Percentiles rank a stretch among this genome's conserved stretches.
phyloP scores from a whole-genome alignment of 2,888 invertebrate species.

The Drosophila borealis region DNA sequence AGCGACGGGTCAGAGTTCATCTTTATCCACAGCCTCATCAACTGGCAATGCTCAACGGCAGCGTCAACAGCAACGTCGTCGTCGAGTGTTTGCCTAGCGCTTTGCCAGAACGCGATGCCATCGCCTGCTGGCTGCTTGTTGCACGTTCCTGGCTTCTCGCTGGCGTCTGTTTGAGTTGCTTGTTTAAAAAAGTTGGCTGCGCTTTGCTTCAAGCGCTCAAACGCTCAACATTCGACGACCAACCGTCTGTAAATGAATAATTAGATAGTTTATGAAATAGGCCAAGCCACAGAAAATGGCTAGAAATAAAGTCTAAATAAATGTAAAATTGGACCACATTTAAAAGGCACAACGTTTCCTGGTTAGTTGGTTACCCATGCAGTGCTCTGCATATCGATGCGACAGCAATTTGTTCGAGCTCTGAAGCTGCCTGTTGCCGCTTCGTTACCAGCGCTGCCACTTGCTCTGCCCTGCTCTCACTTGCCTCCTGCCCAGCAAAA shows the following conservation, averaged over 20 bases:
- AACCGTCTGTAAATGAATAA: constrained; percentile 62
- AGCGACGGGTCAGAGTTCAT: constrained; percentile 45
- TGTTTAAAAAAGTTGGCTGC: constrained; percentile 38
- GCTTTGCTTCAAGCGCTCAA: constrained; percentile 28
- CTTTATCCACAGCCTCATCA: constrained; percentile 33
- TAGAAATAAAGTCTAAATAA: not conserved
- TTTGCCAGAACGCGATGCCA: constrained; percentile 34
- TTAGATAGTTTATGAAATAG: constrained; percentile 63
- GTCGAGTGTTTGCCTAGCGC: constrained; percentile 49
- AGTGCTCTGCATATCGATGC: constrained; percentile 16
- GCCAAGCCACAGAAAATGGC: constrained; percentile 5
- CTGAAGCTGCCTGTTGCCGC: constrained; percentile 14
- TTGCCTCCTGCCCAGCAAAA: constrained; percentile 6
- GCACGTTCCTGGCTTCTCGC: constrained; percentile 1
- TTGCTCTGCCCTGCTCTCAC: too few relatives aligned
- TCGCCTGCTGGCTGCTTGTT: constrained; percentile 16
- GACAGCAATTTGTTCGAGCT: constrained; percentile 25
- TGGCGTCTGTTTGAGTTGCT: constrained; percentile 38
- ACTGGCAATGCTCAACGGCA: constrained; percentile 31
- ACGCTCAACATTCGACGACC: constrained; percentile 36
- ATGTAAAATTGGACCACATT: constrained; percentile 3
- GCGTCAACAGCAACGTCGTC: constrained; percentile 34
- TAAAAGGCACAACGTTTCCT: not conserved
- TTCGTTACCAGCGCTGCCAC: constrained; percentile 6
- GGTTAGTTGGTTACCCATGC: not conserved